Base-by-base conservation (phyloP, 53 echinoderm and acorn worm species). In the Hippasteria phrygiana region DNA sequence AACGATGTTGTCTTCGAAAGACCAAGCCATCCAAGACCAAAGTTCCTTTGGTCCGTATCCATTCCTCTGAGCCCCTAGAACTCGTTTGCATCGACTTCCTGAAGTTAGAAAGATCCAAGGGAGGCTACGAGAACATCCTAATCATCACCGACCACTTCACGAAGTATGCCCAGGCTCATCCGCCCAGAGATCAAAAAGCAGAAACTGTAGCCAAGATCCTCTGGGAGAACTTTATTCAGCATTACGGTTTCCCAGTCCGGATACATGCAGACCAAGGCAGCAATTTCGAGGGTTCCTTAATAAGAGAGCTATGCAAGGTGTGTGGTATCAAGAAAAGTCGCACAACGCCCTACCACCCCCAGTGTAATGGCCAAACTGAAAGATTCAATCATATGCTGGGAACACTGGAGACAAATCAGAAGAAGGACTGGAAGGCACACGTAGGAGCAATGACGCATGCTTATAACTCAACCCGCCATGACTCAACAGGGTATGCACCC, bases 131-230 rank as follows among this genome's bases (percentile, higher is more conserved):
- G 41, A 86, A 86, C 42, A 62, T 86, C 37, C 48, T 71, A 20
- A 62, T 69, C 94, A 74, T 92, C 6, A 92, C 90, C 11, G 90
- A 95, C 54, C 90, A 92, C 36, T 92, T 84, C 47, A 94, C 91
- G 11, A 40, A 74, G 62, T 88, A 91, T 62, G 82, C 88, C 10
- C 34, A 74, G 31, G 91, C 92, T 3, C 50, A 76, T 36, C 93
- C 93, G 14, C 88, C 89, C 0, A 38, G 89, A 46, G 88, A 94
- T 34, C 91, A 94, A 46, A 88, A 88, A 10, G 73, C 94, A 2
- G n/a, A 40, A 24, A 94, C 74, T 3, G 91, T 85, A 2, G 94
- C 94, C 0, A 91, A 73, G 56, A 71, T 62, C 1, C 41, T 91
- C 5, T 91, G 88, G 78, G 86, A 94, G 11, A 70, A 91, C 28